Evolutionary conservation across 2,888 invertebrate genomes (phyloP).

Genomic region (Belgica antarctica): DNA sequence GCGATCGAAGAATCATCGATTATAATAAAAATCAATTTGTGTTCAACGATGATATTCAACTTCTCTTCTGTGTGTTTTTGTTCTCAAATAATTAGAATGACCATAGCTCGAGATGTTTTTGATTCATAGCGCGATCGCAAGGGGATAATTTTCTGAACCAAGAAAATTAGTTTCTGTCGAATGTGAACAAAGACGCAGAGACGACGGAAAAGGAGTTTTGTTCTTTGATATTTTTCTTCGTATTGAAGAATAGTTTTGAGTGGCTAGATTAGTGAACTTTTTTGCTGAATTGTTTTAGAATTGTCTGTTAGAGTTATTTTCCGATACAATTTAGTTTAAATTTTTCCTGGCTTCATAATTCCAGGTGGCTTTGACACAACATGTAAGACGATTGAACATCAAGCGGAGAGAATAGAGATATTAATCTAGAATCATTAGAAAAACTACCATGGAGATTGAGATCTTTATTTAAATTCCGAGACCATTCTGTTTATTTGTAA

Average conservation of each 20-base stretch:
- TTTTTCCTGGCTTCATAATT: too few species aligned
- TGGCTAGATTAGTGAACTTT: too few species aligned
- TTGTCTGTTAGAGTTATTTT: too few species aligned
- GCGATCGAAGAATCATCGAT: slow-evolving; percentile 41
- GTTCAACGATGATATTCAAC: slow-evolving; percentile 21
- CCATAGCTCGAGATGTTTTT: slow-evolving; percentile 7
- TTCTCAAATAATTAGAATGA: slow-evolving; percentile 25
- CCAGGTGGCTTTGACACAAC: not conserved
- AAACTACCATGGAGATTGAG: slow-evolving; percentile 31
- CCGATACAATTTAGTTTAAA: too few species aligned
- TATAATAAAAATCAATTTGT: slow-evolving; percentile 42
- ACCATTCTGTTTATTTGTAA: slow-evolving; percentile 27
- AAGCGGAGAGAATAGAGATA: slow-evolving; percentile 18
- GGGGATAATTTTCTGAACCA: slow-evolving; percentile 18
- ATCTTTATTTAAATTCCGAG: slow-evolving; percentile 25
- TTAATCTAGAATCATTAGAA: slow-evolving; percentile 33
- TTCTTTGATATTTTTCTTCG: too few species aligned
- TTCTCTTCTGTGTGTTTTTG: not conserved
- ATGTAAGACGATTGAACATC: not conserved
- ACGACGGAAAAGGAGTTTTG: slow-evolving; percentile 4
- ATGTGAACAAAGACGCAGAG: slow-evolving; percentile 4
- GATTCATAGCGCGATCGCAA: slow-evolving; percentile 28
- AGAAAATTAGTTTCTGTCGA: slow-evolving; percentile 29
- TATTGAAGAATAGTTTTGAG: too few species aligned
- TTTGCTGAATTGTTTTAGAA: too few species aligned